These are phyloP conservation scores for Acrocyrtus sp. DNA, from an alignment of 2,888 invertebrate species.

Conservation along the genomic window DNA sequence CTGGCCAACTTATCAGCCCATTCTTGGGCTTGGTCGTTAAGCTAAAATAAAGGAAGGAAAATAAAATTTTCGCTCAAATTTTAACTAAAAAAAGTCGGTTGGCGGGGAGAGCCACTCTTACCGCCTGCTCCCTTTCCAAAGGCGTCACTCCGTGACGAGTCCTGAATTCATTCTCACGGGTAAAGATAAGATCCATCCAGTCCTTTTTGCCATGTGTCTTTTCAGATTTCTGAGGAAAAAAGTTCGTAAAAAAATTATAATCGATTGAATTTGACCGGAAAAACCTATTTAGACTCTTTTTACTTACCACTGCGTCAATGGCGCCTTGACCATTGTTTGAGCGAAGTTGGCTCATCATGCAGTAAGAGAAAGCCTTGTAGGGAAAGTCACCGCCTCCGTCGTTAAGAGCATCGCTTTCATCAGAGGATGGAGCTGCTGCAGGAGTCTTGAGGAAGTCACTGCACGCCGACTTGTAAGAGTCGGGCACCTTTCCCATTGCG, in stretches of 20 bases:
- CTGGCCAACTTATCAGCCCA: slow-evolving; percentile 34
- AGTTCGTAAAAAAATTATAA: neutral
- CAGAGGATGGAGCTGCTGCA: neutral
- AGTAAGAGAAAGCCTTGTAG: slow-evolving; percentile 19
- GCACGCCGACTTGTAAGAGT: slow-evolving; percentile 10
- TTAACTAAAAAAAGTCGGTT: too few relatives aligned
- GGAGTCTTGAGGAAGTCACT: neutral
- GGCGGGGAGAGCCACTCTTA: too few relatives aligned
- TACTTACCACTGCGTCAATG: slow-evolving; percentile 13
- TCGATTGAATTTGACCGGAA: too few relatives aligned
- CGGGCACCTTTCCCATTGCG: slow-evolving; percentile 25
- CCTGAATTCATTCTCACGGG: slow-evolving; percentile 33
- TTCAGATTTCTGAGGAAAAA: slow-evolving; percentile 8
- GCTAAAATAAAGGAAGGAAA: too few relatives aligned
- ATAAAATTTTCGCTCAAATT: too few relatives aligned
- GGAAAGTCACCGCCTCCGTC: neutral
- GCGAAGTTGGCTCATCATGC: neutral
- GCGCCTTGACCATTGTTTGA: slow-evolving; percentile 2
- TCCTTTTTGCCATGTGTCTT: slow-evolving; percentile 11
- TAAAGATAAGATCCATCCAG: slow-evolving; percentile 15
- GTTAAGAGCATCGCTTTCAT: slow-evolving; percentile 23
- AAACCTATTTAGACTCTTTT: too few relatives aligned
- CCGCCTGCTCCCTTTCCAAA: too few relatives aligned
- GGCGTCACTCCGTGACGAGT: slow-evolving; percentile 20
- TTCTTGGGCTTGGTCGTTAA: slow-evolving; percentile 21